Conservation (phyloP, 1,140 invertebrate genomes). For the Trissolcus basalis region DNA sequence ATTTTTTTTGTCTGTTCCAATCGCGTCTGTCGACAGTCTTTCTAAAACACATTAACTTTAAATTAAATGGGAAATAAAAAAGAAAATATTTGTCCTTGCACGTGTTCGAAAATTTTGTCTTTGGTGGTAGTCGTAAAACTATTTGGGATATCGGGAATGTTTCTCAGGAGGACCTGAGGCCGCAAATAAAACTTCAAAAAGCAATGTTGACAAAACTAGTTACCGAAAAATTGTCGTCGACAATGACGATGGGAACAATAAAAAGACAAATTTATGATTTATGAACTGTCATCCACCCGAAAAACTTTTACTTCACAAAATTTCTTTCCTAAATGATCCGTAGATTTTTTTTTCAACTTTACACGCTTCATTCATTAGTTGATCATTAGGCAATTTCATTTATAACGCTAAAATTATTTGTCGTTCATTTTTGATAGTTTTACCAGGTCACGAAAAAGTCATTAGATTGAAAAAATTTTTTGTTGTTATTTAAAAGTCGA, state of each 20-base stretch:
- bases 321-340: slow-evolving; percentile 14
- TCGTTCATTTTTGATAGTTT: not conserved
- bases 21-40: not conserved
- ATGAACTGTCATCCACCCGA: slow-evolving; percentile 61
- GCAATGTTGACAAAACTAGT: slow-evolving; percentile 65
- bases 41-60: not conserved
- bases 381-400: not conserved
- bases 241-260: slow-evolving; percentile 64
- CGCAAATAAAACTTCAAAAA: slow-evolving; percentile 36
- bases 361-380: not conserved
- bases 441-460: not conserved
- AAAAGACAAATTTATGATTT: slow-evolving; percentile 66
- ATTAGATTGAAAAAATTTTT: not conserved
- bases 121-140: slow-evolving; percentile 10
- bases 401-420: not conserved
- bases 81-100: slow-evolving; percentile 10
- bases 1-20: slow-evolving; percentile 13
- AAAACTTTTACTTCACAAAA: slow-evolving; percentile 65
- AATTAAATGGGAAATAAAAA: not conserved
- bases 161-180: slow-evolving; percentile 1
- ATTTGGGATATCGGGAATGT: slow-evolving; percentile 13
- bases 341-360: not conserved
- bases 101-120: slow-evolving; percentile 17
- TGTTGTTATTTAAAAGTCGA: not conserved
- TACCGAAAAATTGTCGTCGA: slow-evolving; percentile 48